Conservation (phyloP, 2,113 vertebrate genomes). For the Oryzias javanicus region DNA sequence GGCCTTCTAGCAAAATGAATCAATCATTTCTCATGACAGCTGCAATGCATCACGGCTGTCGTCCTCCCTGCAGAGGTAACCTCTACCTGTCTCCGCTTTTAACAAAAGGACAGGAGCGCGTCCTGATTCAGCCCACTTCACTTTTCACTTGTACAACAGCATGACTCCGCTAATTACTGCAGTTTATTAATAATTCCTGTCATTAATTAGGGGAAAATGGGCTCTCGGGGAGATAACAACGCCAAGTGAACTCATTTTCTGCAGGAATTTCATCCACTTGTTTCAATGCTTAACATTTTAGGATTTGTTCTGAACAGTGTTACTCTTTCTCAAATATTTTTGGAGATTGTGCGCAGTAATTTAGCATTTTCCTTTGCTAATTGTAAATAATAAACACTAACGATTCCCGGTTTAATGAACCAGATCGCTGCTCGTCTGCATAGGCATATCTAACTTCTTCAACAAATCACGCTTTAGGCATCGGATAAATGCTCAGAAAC, state of each 20-base stretch:
- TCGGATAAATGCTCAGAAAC: neutral
- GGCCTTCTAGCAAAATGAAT: slow-evolving; percentile 43
- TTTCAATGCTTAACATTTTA: neutral
- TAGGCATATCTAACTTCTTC: neutral
- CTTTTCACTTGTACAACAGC: slow-evolving; percentile 38
- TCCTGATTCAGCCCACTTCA: slow-evolving; percentile 31
- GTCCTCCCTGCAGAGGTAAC: slow-evolving; percentile 20
- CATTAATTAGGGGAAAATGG: slow-evolving; percentile 47
- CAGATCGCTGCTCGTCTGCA: slow-evolving; percentile 1
- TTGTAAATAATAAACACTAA: slow-evolving; percentile 38
- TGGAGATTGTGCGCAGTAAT: slow-evolving; percentile 3
- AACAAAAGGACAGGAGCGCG: slow-evolving; percentile 22
- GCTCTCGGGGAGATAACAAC: slow-evolving; percentile 19
- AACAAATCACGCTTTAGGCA: slow-evolving; percentile 7
- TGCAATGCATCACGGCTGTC: slow-evolving; percentile 39
- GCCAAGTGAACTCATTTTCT: slow-evolving; percentile 38
- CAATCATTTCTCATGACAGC: slow-evolving; percentile 29
- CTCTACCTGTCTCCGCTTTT: slow-evolving; percentile 11
- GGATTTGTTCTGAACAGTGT: too few species aligned
- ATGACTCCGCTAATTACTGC: slow-evolving; percentile 41
- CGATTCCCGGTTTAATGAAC: slow-evolving; percentile 11
- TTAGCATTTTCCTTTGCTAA: slow-evolving; percentile 17
- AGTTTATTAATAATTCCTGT: slow-evolving; percentile 40
- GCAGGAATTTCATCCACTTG: slow-evolving; percentile 11
- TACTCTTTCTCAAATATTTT: neutral